phyloP scores from a whole-genome alignment of 2,888 invertebrate species.

The Epirrita christyi region DNA sequence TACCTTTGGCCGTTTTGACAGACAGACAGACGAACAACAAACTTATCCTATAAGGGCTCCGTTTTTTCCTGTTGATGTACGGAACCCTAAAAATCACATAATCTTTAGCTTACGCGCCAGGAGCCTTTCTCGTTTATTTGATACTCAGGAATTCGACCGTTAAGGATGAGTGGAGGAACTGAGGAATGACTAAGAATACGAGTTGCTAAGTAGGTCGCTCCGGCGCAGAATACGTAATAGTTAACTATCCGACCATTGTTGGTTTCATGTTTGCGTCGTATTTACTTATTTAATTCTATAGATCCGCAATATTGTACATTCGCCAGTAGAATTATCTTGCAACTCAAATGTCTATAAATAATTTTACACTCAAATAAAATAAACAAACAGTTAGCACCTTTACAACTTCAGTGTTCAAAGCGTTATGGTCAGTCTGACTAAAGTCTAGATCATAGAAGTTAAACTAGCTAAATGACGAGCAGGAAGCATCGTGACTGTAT shows the following conservation, averaged over 20 bases:
- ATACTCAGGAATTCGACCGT: conserved; percentile 10
- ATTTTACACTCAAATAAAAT: background rate
- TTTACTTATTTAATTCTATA: background rate
- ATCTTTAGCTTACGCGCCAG: background rate
- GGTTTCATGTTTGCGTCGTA: conserved; percentile 10
- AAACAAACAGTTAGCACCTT: background rate
- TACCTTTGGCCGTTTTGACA: too few relatives aligned
- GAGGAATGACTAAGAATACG: conserved; percentile 21
- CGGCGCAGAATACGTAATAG: conserved; percentile 6
- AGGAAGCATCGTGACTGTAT: background rate
- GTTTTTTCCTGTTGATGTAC: too few relatives aligned
- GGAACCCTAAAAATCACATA: too few relatives aligned
- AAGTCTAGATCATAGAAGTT: background rate
- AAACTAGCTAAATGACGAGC: background rate
- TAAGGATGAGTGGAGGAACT: conserved; percentile 10
- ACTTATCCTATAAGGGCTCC: too few relatives aligned
- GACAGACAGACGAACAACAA: too few relatives aligned
- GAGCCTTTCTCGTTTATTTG: background rate
- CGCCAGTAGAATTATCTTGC: background rate
- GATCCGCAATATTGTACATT: too few relatives aligned
- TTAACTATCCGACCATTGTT: conserved; percentile 5
- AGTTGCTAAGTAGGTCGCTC: conserved; percentile 21
- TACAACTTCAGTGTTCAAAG: background rate
- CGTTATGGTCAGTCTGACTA: background rate
- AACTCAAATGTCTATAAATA: background rate